Conservation (phyloP, 1,140 invertebrate species). For the Calliopsis andreniformis region DNA sequence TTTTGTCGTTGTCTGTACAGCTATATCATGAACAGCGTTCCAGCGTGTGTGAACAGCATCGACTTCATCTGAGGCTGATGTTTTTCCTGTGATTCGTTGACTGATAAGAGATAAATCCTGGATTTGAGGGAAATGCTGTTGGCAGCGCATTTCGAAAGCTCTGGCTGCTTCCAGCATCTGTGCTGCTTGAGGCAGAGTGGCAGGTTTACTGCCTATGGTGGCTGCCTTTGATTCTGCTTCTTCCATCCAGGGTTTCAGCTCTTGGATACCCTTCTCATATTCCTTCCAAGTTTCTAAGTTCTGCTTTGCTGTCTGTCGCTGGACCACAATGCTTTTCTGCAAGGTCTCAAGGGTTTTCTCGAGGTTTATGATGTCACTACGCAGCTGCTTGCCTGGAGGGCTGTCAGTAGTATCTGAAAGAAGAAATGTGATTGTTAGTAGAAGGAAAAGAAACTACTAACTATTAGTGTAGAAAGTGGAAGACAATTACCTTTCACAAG, state of each 20-base stretch:
- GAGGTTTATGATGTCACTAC: slow-evolving; percentile 85
- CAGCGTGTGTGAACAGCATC: slow-evolving; percentile 91
- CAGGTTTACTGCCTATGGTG: slow-evolving; percentile 87
- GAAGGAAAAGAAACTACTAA: slow-evolving; percentile 4
- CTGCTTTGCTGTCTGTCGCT: slow-evolving; percentile 87
- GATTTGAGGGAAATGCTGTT: slow-evolving; percentile 87
- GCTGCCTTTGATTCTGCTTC: slow-evolving; percentile 90
- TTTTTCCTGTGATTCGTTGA: slow-evolving; percentile 87
- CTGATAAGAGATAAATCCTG: slow-evolving; percentile 88
- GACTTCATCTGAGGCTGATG: slow-evolving; percentile 89
- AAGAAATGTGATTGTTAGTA: not conserved
- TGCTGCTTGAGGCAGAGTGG: slow-evolving; percentile 89
- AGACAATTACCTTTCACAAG: slow-evolving; percentile 82
- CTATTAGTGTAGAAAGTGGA: too few species aligned
- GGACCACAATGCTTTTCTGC: slow-evolving; percentile 86
- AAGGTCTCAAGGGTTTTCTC: slow-evolving; percentile 86
- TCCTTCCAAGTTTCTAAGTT: slow-evolving; percentile 92
- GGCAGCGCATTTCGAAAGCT: slow-evolving; percentile 88
- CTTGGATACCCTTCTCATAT: slow-evolving; percentile 89
- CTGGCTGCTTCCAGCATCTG: slow-evolving; percentile 87
- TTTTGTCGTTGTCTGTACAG: slow-evolving; percentile 88
- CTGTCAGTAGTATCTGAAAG: slow-evolving; percentile 83
- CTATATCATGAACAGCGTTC: slow-evolving; percentile 88
- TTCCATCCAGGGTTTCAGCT: slow-evolving; percentile 94
- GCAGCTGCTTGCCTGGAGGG: slow-evolving; percentile 86